Conservation (phyloP, 2,888 invertebrate species). For the Aspidiotus destructor region DNA sequence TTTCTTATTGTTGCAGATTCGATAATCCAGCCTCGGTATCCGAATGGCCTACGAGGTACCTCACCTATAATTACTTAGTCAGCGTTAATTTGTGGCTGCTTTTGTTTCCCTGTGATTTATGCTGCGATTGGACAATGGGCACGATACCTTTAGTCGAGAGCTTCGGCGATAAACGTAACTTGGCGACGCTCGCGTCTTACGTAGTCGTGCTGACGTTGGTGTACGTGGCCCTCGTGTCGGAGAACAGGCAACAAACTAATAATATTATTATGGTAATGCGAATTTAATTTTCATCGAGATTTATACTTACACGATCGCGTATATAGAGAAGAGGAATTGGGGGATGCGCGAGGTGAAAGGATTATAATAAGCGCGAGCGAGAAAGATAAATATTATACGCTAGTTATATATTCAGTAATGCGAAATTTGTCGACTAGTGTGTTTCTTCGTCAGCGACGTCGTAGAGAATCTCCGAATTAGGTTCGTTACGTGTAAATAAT, state of each 20-base stretch:
- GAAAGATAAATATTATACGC: neutral
- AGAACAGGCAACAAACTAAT: conserved; percentile 54
- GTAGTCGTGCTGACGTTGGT: conserved; percentile 51
- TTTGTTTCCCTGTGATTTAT: conserved; percentile 76
- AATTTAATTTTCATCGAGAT: neutral
- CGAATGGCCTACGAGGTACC: conserved; percentile 67
- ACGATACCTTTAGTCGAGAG: conserved; percentile 77
- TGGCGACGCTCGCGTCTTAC: conserved; percentile 64
- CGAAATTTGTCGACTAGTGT: too few species aligned
- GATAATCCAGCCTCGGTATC: conserved; percentile 95
- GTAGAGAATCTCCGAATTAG: too few species aligned
- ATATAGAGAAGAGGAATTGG: neutral
- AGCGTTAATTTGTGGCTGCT: conserved; percentile 84
- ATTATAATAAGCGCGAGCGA: neutral
- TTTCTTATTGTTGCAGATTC: conserved; percentile 51
- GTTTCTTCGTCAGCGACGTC: too few species aligned
- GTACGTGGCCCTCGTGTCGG: conserved; percentile 49
- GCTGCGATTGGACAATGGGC: conserved; percentile 99
- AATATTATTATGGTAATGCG: conserved; percentile 57
- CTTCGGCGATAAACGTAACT: conserved; percentile 68
- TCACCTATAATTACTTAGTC: conserved; percentile 87
- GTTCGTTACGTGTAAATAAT: too few species aligned
- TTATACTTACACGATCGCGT: conserved; percentile 6
- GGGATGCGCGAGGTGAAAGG: neutral
- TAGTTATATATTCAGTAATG: too few species aligned